Base-by-base conservation (phyloP, 2,888 invertebrate species). In the Amphipyra berbera region DNA sequence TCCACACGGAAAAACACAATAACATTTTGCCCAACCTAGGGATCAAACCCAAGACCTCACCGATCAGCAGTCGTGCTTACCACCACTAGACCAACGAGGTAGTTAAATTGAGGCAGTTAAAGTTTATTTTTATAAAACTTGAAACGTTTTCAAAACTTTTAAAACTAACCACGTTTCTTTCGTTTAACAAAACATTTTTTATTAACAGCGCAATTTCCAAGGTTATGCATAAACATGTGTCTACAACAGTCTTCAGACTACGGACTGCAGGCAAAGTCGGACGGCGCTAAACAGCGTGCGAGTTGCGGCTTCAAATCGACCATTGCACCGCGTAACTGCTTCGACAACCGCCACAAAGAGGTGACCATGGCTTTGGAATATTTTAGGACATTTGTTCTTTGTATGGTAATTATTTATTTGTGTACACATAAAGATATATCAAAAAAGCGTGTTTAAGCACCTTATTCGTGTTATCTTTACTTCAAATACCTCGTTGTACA, bases 271-370 rank as follows among this genome's bases (percentile, higher is more conserved):
- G 45, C 63, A 10, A 68, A 71, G 63, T 63, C 73, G 38, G 68
- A 49, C 14, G 41, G 58, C 73, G 63, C 73, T 63, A 73, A 71
- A 72, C 68, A 63, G 58, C 70, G 58, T 52, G 42, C 42, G 60
- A 68, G 64, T 63, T 80, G 80, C 73, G 82, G 79, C 78, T 78
- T 83, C 81, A 83, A 87, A 87, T 88, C 84, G 86, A 73, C 85
- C 82, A 84, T 86, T 83, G 79, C 73, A 59, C 69, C 70, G 75
- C 80, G 80, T 56, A 73, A 73, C 59, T 88, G 85, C 86, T 87
- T 86, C 79, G 84, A 85, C 82, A 82, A 82, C 80, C 58, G 70
- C 55, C 44, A 47, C 47, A 35, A n/a, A 0, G 10, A 0, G 33
- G 59, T 49, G 53, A 27, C 74, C 47, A 70, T 47, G 53, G 0